Evolutionary conservation across 2,888 invertebrate genomes (phyloP).

Genomic region (Eilema griseolum): DNA sequence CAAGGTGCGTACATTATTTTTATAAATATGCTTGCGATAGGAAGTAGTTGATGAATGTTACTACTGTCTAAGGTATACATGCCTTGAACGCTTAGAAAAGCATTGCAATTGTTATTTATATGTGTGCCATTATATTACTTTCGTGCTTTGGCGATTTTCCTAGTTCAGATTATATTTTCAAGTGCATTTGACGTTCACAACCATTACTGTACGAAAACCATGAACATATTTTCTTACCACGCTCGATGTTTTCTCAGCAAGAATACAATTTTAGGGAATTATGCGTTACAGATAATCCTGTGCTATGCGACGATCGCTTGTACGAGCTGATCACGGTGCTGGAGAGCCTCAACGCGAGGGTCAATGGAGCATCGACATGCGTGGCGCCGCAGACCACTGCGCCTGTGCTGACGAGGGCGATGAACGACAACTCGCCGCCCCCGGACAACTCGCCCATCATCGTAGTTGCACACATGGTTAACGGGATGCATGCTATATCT

Average conservation of each 20-base stretch:
- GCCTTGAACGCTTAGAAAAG: conserved; percentile 9
- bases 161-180: background rate
- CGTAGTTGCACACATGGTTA: conserved; percentile 67
- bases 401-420: conserved; percentile 71
- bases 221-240: conserved; percentile 1
- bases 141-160: conserved; percentile 33
- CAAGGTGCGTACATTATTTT: conserved; percentile 88
- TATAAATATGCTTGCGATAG: background rate
- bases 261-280: conserved; percentile 40
- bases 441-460: conserved; percentile 67
- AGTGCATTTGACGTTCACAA: background rate
- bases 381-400: conserved; percentile 70
- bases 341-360: conserved; percentile 90
- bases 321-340: conserved; percentile 90
- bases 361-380: conserved; percentile 89
- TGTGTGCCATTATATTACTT: conserved; percentile 29
- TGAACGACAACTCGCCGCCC: conserved; percentile 72
- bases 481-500: conserved; percentile 53
- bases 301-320: conserved; percentile 91
- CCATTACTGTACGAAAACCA: background rate
- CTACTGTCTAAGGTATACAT: background rate
- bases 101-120: conserved; percentile 41
- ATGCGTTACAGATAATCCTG: conserved; percentile 91
- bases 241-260: conserved; percentile 25
- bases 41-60: background rate